Percentiles rank a stretch among this genome's conserved stretches.
Conservation (phyloP, 1,140 invertebrate genomes). For the Oppia nitens region DNA sequence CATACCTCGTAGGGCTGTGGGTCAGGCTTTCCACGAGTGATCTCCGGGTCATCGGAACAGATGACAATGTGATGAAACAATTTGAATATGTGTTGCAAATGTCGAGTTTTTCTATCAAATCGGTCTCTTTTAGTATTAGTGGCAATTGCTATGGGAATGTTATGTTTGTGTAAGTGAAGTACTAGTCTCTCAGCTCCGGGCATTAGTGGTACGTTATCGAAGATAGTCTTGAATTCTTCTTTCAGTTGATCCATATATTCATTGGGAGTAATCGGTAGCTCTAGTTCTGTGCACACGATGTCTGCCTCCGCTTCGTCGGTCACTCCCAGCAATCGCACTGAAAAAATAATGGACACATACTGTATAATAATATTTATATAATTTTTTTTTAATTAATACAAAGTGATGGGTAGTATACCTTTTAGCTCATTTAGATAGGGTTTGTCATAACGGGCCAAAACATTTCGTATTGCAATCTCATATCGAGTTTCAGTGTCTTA, state of each 20-base stretch:
- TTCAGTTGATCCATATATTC: neutral
- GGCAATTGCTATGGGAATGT: slow-evolving; percentile 11
- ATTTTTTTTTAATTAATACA: too few relatives aligned
- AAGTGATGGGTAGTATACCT: neutral
- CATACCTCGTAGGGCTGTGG: slow-evolving; percentile 7
- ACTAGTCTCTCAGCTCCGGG: slow-evolving; percentile 10
- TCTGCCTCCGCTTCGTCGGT: too few relatives aligned
- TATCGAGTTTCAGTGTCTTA: neutral
- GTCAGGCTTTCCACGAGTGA: slow-evolving; percentile 6
- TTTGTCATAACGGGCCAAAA: neutral
- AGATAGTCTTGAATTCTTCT: neutral
- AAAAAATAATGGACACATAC: too few relatives aligned
- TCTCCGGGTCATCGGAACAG: slow-evolving; percentile 1
- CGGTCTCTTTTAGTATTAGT: neutral
- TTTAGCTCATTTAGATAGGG: neutral
- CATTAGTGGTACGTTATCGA: slow-evolving; percentile 3
- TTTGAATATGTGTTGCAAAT: neutral
- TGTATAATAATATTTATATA: too few relatives aligned
- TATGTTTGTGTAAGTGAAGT: neutral
- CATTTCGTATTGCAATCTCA: neutral
- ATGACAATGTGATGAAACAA: slow-evolving; percentile 10
- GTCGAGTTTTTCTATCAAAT: neutral
- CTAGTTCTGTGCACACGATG: neutral
- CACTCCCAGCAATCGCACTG: too few relatives aligned
- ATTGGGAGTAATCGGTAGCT: neutral